phyloP scores from a whole-genome alignment of 2,797 vertebrate species.

The Hapalemur alaotrensis region DNA sequence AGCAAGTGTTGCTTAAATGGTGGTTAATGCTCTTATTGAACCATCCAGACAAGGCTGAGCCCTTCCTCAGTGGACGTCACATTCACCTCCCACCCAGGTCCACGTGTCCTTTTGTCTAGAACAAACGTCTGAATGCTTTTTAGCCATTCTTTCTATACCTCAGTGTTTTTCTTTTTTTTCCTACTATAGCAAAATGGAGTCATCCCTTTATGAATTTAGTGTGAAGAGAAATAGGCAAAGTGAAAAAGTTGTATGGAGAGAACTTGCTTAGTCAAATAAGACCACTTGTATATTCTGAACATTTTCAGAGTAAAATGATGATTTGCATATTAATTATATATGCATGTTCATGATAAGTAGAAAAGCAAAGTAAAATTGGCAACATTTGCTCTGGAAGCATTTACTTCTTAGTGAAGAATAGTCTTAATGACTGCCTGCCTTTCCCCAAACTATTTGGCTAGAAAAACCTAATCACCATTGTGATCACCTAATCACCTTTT shows the following conservation, averaged over 20 bases:
- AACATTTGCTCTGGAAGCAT: neutral
- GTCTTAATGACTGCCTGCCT: neutral
- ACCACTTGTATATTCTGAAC: neutral
- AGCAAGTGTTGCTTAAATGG: neutral
- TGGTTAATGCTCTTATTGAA: rapidly evolving
- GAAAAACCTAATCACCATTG: neutral
- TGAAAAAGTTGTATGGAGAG: neutral
- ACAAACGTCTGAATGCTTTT: neutral
- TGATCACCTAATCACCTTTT: neutral
- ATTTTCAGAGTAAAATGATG: neutral
- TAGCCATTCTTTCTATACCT: neutral
- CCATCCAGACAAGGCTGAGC: neutral
- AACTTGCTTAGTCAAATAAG: neutral
- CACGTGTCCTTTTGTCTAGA: neutral
- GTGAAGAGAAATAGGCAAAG: neutral
- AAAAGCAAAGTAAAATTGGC: neutral
- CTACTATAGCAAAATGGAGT: neutral
- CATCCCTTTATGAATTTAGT: neutral
- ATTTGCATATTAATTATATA: neutral
- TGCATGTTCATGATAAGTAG: neutral
- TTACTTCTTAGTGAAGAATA: neutral
- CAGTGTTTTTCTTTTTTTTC: neutral
- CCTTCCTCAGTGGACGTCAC: neutral
- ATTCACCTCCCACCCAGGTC: neutral
- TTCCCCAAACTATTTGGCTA: neutral